phyloP scores from a whole-genome alignment of 1,140 invertebrate species.

The Drosophila eugracilis region DNA sequence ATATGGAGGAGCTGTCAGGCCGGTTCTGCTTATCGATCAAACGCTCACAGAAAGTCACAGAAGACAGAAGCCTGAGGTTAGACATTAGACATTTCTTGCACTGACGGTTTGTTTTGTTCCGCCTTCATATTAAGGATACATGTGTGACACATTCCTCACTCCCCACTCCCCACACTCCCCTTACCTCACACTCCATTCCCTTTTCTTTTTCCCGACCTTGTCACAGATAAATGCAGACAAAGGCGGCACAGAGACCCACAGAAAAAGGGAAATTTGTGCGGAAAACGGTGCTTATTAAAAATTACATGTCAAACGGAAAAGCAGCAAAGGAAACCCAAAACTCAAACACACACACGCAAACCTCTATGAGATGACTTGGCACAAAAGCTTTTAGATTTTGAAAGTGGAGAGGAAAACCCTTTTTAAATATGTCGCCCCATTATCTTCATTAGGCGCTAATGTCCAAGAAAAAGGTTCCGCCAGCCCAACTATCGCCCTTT shows the following conservation, averaged over 20 bases:
- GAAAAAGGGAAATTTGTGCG: constrained; percentile 57
- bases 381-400: constrained; percentile 42
- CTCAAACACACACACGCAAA: no score
- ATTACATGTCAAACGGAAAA: constrained; percentile 76
- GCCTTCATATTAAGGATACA: constrained; percentile 59
- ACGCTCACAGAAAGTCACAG: constrained; percentile 45
- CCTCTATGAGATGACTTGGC: constrained; percentile 55
- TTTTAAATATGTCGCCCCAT: constrained; percentile 73
- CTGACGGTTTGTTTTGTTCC: constrained; percentile 67
- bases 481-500: constrained; percentile 43
- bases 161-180: no score
- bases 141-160: constrained; percentile 59
- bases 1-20: constrained; percentile 44
- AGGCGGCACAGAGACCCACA: constrained; percentile 21
- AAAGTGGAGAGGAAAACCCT: constrained; percentile 26
- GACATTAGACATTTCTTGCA: constrained; percentile 57
- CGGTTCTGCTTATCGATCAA: constrained; percentile 56
- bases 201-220: constrained; percentile 20
- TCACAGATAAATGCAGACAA: constrained; percentile 51
- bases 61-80: constrained; percentile 32
- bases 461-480: constrained; percentile 46
- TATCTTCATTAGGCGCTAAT: constrained; percentile 83
- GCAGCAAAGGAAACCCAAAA: constrained; percentile 39
- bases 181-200: neutral
- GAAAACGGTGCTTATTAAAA: constrained; percentile 76